These are phyloP conservation scores for Lordiphosa stackelbergi DNA, from an alignment of 1,140 invertebrate species.

Conservation along the genomic window DNA sequence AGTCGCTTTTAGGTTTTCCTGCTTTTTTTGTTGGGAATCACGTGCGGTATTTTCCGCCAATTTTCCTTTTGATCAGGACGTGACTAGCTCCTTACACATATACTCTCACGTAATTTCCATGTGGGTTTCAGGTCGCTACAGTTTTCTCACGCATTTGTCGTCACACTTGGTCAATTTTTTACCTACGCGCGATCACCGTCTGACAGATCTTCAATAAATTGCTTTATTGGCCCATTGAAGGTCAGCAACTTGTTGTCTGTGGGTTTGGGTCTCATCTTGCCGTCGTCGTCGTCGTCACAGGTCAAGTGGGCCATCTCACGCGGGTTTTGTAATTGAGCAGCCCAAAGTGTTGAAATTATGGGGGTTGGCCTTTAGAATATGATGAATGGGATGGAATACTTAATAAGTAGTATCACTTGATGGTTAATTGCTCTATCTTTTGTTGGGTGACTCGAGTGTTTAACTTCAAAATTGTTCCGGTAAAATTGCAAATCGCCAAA, in stretches of 20 bases:
- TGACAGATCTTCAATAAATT: slow-evolving; percentile 65
- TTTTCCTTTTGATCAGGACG: slow-evolving; percentile 52
- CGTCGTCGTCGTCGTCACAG: slow-evolving; percentile 18
- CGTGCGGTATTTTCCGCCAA: slow-evolving; percentile 70
- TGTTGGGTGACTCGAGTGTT: too few relatives aligned
- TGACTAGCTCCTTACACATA: slow-evolving; percentile 30
- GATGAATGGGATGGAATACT: slow-evolving; percentile 34
- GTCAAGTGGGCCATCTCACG: slow-evolving; percentile 41
- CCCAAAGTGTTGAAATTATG: slow-evolving; percentile 52
- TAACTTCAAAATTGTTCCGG: too few relatives aligned
- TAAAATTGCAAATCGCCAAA: too few relatives aligned
- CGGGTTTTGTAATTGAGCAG: slow-evolving; percentile 13
- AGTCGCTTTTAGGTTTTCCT: slow-evolving; percentile 52
- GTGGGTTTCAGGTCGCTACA: slow-evolving; percentile 56
- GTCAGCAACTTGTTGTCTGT: slow-evolving; percentile 59
- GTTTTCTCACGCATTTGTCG: slow-evolving; percentile 63
- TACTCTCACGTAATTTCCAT: slow-evolving; percentile 60
- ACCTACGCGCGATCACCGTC: slow-evolving; percentile 39
- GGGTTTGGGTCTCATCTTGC: background rate
- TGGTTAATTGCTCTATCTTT: too few relatives aligned
- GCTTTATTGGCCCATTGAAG: slow-evolving; percentile 71
- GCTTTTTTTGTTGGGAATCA: slow-evolving; percentile 68
- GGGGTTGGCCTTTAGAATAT: slow-evolving; percentile 62
- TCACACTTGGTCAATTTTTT: slow-evolving; percentile 66
- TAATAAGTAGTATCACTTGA: slow-evolving; percentile 45